phyloP scores from a whole-genome alignment of 1,140 invertebrate genomes.

The Atta cephalotes region DNA sequence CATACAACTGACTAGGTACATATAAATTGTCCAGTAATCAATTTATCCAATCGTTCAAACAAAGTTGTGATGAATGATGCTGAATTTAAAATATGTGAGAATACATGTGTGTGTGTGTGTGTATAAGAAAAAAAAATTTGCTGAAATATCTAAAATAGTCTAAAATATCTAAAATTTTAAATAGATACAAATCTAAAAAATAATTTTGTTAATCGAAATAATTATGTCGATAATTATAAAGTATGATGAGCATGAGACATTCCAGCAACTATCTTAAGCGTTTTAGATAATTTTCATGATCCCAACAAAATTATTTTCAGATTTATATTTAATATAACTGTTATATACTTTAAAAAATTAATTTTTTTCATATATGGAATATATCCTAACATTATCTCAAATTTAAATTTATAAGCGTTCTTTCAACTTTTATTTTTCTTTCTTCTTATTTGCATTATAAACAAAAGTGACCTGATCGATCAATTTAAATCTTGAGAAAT shows the following conservation, averaged over 20 bases:
- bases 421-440: background rate
- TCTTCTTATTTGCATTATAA: background rate
- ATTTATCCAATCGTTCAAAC: slow-evolving; percentile 10
- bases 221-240: too few relatives aligned
- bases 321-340: too few relatives aligned
- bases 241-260: too few relatives aligned
- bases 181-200: too few relatives aligned
- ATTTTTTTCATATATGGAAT: background rate
- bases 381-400: background rate
- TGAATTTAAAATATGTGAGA: background rate
- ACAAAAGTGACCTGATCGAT: slow-evolving; percentile 12
- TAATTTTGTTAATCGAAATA: too few relatives aligned
- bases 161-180: too few relatives aligned
- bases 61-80: slow-evolving; percentile 8
- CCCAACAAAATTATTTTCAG: too few relatives aligned
- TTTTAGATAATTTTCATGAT: too few relatives aligned
- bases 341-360: too few relatives aligned
- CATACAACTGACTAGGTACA: slow-evolving; percentile 33
- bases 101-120: background rate
- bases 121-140: too few relatives aligned
- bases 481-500: slow-evolving; percentile 54
- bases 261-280: too few relatives aligned
- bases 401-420: background rate
- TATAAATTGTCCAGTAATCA: background rate
- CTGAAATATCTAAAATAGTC: too few relatives aligned